Percentiles rank a stretch among this genome's conserved stretches.
These are phyloP conservation scores for Nephila pilipes DNA, from an alignment of 1,140 invertebrate genomes.

Conservation along the genomic window DNA sequence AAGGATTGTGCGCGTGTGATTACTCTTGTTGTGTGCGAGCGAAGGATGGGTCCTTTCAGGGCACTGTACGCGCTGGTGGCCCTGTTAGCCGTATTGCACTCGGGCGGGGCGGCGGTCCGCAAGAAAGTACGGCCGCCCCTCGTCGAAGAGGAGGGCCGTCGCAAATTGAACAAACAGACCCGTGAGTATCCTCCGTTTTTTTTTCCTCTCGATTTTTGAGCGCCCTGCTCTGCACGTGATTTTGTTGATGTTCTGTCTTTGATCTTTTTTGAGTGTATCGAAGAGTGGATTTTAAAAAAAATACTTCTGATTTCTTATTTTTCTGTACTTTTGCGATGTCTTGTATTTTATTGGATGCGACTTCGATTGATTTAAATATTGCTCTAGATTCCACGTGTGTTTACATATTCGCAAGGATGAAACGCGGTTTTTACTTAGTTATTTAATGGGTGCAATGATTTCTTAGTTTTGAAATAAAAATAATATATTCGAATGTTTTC, in stretches of 20 bases:
- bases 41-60: neutral
- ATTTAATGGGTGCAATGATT: too few species aligned
- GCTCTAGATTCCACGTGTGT: too few species aligned
- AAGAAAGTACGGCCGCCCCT: conserved; percentile 65
- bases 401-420: too few species aligned
- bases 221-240: too few species aligned
- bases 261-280: too few species aligned
- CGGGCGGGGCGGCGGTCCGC: neutral
- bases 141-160: conserved; percentile 40
- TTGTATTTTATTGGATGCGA: neutral
- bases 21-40: too few species aligned
- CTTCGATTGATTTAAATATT: too few species aligned
- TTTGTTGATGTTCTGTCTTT: too few species aligned
- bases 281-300: neutral
- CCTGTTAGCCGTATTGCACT: neutral
- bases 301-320: neutral
- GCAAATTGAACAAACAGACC: conserved; percentile 58
- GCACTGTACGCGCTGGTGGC: neutral
- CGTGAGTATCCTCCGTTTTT: conserved; percentile 34
- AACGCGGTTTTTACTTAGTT: too few species aligned
- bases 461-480: too few species aligned
- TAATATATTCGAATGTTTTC: too few species aligned
- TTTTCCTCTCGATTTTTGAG: neutral
- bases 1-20: neutral
- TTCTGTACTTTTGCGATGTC: neutral